Percentiles rank a stretch among this genome's conserved stretches.
phyloP scores from a whole-genome alignment of 2,888 invertebrate genomes.

The Chalcis sispes region DNA sequence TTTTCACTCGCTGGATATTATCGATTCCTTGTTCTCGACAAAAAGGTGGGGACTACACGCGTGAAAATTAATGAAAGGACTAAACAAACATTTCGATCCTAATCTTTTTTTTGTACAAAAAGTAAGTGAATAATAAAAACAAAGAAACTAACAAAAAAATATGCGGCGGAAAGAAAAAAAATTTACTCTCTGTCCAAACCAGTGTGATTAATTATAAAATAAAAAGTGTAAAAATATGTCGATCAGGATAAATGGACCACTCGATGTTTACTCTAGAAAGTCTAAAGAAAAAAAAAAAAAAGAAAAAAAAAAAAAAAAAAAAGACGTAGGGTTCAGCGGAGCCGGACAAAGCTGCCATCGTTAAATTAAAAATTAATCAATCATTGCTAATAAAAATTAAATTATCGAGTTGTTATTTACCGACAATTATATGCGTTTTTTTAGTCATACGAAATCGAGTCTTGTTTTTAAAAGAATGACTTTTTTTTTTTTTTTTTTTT shows the following conservation, averaged over 20 bases:
- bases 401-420: conserved; percentile 46
- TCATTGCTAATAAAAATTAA: conserved; percentile 28
- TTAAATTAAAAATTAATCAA: conserved; percentile 25
- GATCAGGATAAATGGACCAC: conserved; percentile 58
- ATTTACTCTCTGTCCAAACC: conserved; percentile 57
- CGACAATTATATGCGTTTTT: conserved; percentile 29
- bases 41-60: conserved; percentile 16
- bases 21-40: conserved; percentile 55
- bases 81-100: conserved; percentile 31
- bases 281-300: conserved; percentile 23
- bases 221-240: conserved; percentile 44
- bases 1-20: conserved; percentile 44
- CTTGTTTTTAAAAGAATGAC: conserved; percentile 40
- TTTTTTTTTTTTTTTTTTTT: too few relatives aligned
- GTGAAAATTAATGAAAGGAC: conserved; percentile 13
- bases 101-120: conserved; percentile 48
- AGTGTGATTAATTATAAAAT: conserved; percentile 60
- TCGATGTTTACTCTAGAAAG: conserved; percentile 52
- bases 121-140: too few relatives aligned
- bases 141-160: conserved; percentile 41
- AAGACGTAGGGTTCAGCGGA: conserved; percentile 50
- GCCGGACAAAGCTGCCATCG: conserved; percentile 56
- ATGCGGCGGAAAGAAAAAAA: conserved; percentile 39
- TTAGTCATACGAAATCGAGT: conserved; percentile 38
- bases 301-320: conserved; percentile 13